These are phyloP conservation scores for Drosophila birchii DNA, from an alignment of 2,888 invertebrate genomes.

Conservation along the genomic window DNA sequence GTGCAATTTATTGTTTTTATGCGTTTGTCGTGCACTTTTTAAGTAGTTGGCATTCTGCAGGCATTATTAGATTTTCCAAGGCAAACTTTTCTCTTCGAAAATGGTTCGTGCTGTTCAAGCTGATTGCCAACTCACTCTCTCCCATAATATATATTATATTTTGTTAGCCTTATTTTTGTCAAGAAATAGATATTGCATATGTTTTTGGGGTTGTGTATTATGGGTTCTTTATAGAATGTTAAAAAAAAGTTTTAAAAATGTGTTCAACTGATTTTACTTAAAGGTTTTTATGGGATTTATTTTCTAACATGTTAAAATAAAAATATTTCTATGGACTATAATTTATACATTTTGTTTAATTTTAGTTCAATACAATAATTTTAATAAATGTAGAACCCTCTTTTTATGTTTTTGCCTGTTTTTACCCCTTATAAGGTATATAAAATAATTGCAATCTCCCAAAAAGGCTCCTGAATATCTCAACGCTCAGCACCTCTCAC, in stretches of 20 bases:
- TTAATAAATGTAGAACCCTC: not conserved
- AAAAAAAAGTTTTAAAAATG: not conserved
- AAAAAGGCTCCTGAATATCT: too few relatives aligned
- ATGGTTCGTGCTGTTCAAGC: constrained; percentile 49
- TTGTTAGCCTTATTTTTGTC: not conserved
- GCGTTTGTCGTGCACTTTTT: constrained; percentile 79
- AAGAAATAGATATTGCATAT: not conserved
- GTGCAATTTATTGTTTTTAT: constrained; percentile 81
- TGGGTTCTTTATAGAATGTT: not conserved
- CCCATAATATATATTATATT: not conserved
- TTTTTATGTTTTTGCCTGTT: not conserved
- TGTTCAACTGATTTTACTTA: not conserved
- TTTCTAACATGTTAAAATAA: not conserved
- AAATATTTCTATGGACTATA: too few relatives aligned
- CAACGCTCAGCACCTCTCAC: not conserved
- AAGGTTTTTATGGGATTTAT: not conserved
- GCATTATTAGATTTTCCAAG: constrained; percentile 74
- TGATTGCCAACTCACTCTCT: constrained; percentile 58
- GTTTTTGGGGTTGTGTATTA: not conserved
- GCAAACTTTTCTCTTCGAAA: constrained; percentile 62
- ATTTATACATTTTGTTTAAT: too few relatives aligned
- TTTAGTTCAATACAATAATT: too few relatives aligned
- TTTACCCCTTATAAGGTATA: not conserved
- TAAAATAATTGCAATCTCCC: not conserved
- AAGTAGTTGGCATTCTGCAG: constrained; percentile 67